Evolutionary conservation across 2,888 invertebrate genomes (phyloP).

Genomic region (Sialis lutaria): DNA sequence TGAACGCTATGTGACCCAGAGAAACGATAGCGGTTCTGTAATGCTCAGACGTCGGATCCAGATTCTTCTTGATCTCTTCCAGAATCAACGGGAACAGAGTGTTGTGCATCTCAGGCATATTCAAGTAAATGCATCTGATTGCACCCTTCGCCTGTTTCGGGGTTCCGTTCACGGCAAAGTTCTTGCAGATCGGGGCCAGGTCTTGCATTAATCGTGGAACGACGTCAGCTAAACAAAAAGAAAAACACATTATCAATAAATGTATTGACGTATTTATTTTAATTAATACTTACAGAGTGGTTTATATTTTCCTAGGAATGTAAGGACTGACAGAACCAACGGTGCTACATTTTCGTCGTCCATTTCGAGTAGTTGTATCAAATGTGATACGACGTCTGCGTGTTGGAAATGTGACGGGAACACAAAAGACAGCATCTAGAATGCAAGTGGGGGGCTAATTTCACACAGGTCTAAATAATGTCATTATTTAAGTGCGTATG

Average conservation of each 20-base stretch:
- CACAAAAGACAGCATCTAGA: constrained; percentile 69
- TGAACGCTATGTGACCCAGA: constrained; percentile 85
- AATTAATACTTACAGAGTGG: constrained; percentile 45
- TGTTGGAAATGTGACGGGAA: constrained; percentile 88
- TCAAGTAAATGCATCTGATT: constrained; percentile 77
- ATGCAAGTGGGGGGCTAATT: constrained; percentile 6
- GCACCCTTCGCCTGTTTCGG: constrained; percentile 95
- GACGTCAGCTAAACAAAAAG: constrained; percentile 38
- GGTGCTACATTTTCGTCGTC: constrained; percentile 71
- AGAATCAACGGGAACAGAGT: constrained; percentile 69
- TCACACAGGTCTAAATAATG: no score
- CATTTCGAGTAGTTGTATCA: constrained; percentile 59
- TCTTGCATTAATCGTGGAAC: constrained; percentile 60
- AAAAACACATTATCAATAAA: neutral
- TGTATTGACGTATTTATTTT: neutral
- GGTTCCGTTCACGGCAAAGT: constrained; percentile 74
- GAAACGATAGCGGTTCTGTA: constrained; percentile 90
- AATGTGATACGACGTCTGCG: constrained; percentile 60
- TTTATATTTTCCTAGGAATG: constrained; percentile 73
- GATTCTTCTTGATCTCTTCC: constrained; percentile 57
- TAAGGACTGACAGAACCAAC: constrained; percentile 64
- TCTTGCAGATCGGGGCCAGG: constrained; percentile 72
- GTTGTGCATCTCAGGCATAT: constrained; percentile 53
- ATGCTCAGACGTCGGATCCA: constrained; percentile 57
- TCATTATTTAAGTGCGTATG: no score